Evolutionary conservation across 2,888 invertebrate species (phyloP), one percentile per base, ranked within the genome.

Genomic region (Yponomeuta cagnagella): DNA sequence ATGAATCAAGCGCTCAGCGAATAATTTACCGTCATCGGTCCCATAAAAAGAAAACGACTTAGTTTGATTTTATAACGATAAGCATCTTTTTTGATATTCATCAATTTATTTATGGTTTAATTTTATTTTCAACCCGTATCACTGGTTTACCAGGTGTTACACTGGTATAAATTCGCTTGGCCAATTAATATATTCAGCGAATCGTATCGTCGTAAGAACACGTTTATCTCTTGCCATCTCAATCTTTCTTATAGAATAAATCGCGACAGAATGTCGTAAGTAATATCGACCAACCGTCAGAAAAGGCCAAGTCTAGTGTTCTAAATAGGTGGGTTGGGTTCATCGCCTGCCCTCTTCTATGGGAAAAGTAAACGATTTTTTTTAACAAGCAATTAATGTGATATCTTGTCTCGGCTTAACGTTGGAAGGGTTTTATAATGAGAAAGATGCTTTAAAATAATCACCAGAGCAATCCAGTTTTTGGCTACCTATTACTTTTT

Each of bases 91-190:
- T 75, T 73, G 31, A 12, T 70, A n/a, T 33, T 23, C 23, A 48
- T 64, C 30, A 70, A 37, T 71, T 75, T 77, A 81, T 82, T 83
- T 80, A 82, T 81, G 76, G 72, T 78, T 77, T 80, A 76, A 79
- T 81, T 80, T 79, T 68, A 79, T 81, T 80, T 79, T 68, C 48
- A 69, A 74, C 72, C 76, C 72, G 75, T 75, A 75, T 75, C 73
- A 76, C 75, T 72, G 74, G 73, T 72, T 77, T 74, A 74, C 73
- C 74, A 74, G 79, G 74, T 79, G 77, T 74, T 77, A 74, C 71
- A 70, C 73, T 73, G 68, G 70, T 74, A 74, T 78, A 78, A 77
- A 80, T 77, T 76, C 78, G 31, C 80, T 79, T 81, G 33, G 12
- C 65, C 65, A 65, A 31, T 65, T 12, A 33, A 30, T 12, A 30